Evolutionary conservation across 2,888 invertebrate genomes (phyloP), one percentile per base, ranked within the genome.

Genomic region (Lycophotia porphyrea): DNA sequence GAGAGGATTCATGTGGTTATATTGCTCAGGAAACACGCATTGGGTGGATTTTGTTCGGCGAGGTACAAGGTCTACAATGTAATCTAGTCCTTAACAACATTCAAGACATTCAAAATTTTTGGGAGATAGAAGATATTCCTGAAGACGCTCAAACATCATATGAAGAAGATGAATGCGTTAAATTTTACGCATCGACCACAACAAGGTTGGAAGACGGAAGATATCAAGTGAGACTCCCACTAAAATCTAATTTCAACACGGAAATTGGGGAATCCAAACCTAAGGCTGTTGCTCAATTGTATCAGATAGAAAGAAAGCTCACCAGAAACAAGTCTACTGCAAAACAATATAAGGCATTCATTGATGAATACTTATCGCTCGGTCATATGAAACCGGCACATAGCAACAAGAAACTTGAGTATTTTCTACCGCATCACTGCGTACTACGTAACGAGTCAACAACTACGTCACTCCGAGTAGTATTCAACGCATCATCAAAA

Each of bases 321-420:
- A 27, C 9, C n/a, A 52, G 52, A 49, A 49, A 49, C 49, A 49
- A 49, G 24, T 52, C 52, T 27, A 52, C n/a, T 52, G 52, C 52
- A 52, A 27, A 52, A n/a, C 52, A 52, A 52, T 52, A 52, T 52
- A 52, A 52, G 52, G 52, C 52, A 52, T 52, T 52, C 52, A 52
- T 52, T n/a, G 52, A 52, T 52, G 52, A 52, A 11, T 52, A 52
- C 49, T 52, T 52, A 52, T 52, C 52, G 13, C n/a, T 52, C n/a
- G 52, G 52, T n/a, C 52, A 52, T n/a, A 52, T 52, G 52, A 52
- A 52, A 27, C 52, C 52, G n/a, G 13, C 52, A 52, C 52, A n/a
- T n/a, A 52, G 52, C n/a, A 52, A 52, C 52, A n/a, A n/a, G 52
- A 52, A 52, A 52, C 52, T n/a, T 52, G 52, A 52, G n/a, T 21